These are phyloP conservation scores for Monochamus alternatus DNA, from an alignment of 2,888 invertebrate genomes.

Conservation along the genomic window DNA sequence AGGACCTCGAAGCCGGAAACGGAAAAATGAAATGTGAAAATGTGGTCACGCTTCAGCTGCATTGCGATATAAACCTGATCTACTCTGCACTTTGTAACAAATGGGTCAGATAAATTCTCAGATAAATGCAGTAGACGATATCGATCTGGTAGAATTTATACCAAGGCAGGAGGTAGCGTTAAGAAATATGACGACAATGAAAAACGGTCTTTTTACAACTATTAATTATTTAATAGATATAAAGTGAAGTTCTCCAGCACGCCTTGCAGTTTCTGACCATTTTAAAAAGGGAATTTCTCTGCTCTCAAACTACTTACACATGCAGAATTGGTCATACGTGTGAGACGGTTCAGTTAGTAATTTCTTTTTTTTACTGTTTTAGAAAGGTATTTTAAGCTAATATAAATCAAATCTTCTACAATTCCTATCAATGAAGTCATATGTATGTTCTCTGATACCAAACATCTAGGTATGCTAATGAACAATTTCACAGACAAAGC, in stretches of 20 bases:
- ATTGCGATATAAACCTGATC: conserved; percentile 49
- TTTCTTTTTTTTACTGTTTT: too few species aligned
- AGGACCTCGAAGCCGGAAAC: conserved; percentile 37
- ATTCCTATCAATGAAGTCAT: too few species aligned
- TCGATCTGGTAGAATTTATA: conserved; percentile 4
- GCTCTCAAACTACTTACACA: too few species aligned
- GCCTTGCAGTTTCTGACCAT: too few species aligned
- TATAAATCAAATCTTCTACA: too few species aligned
- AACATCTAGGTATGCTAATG: too few species aligned
- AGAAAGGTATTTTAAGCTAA: too few species aligned
- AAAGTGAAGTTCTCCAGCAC: neutral
- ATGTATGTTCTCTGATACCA: too few species aligned
- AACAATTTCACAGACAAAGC: too few species aligned
- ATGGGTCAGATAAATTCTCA: conserved; percentile 12
- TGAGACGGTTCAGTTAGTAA: too few species aligned
- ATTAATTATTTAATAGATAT: neutral
- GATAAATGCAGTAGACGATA: conserved; percentile 8
- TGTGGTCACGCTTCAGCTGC: conserved; percentile 58
- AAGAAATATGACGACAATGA: conserved; percentile 5
- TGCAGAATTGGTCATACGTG: too few species aligned
- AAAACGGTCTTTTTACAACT: neutral
- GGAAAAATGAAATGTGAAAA: conserved; percentile 53
- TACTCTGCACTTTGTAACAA: conserved; percentile 35
- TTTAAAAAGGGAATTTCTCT: too few species aligned
- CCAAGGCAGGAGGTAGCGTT: neutral